Evolutionary conservation across 2,888 invertebrate species (phyloP).

Genomic region (Trachelus stipa): DNA sequence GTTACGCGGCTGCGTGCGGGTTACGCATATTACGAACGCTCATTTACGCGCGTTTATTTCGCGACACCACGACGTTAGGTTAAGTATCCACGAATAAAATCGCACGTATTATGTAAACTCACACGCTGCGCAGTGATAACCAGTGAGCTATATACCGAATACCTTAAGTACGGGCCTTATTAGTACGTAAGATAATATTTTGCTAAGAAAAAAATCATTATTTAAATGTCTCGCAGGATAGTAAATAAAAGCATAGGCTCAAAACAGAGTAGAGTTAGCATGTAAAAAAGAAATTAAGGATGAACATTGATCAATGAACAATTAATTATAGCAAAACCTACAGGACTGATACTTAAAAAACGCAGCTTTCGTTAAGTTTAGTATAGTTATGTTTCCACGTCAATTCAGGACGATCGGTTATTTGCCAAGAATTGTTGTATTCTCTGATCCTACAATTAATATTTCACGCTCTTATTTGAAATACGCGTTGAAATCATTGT

Average conservation of each 20-base stretch:
- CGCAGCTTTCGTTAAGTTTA: constrained; percentile 18
- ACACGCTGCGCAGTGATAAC: constrained; percentile 41
- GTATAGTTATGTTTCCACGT: background rate
- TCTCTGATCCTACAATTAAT: background rate
- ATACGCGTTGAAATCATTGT: background rate
- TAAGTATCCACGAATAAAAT: background rate
- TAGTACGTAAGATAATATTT: constrained; percentile 51
- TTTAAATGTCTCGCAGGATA: constrained; percentile 10
- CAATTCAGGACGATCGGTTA: background rate
- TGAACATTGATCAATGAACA: background rate
- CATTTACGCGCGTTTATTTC: background rate
- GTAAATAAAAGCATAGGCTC: constrained; percentile 4
- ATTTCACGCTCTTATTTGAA: background rate
- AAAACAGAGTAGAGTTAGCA: constrained; percentile 3
- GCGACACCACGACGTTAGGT: background rate
- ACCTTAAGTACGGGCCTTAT: constrained; percentile 57
- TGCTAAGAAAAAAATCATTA: constrained; percentile 16
- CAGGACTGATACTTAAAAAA: constrained; percentile 24
- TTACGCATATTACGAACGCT: background rate
- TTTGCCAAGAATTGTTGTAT: background rate
- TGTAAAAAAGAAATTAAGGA: constrained; percentile 3
- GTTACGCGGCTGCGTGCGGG: constrained; percentile 6
- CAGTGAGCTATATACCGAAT: constrained; percentile 47
- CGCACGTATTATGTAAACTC: constrained; percentile 6
- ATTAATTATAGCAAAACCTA: constrained; percentile 13